Conservation (phyloP, 2,888 invertebrate species). For the Abrostola tripartita region DNA sequence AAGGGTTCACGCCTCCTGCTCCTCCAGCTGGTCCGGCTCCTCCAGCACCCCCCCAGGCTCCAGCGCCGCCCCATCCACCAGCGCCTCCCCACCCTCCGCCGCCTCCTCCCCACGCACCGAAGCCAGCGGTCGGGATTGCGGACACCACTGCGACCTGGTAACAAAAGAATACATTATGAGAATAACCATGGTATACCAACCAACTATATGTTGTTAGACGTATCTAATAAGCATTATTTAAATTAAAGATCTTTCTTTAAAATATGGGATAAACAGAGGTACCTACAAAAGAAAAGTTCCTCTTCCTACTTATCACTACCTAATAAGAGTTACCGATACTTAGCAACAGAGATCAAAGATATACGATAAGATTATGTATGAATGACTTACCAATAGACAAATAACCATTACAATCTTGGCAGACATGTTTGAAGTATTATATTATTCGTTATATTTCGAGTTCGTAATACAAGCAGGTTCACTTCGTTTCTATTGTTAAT, state of each 20-base stretch:
- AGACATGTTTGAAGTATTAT: constrained; percentile 69
- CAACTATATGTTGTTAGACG: constrained; percentile 6
- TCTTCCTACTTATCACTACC: background rate
- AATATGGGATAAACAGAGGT: too few relatives aligned
- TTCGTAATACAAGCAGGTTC: constrained; percentile 54
- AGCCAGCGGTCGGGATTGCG: constrained; percentile 64
- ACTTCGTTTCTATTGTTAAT: constrained; percentile 59
- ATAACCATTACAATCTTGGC: constrained; percentile 73
- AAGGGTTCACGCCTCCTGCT: constrained; percentile 70
- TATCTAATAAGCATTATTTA: background rate
- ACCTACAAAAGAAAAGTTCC: background rate
- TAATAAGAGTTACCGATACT: background rate
- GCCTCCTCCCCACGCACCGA: too few relatives aligned
- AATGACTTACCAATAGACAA: constrained; percentile 75
- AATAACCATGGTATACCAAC: background rate
- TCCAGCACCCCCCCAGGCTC: constrained; percentile 50
- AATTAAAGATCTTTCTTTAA: too few relatives aligned
- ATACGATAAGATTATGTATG: constrained; percentile 2
- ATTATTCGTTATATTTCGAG: constrained; percentile 58
- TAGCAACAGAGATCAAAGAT: background rate
- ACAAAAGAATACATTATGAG: constrained; percentile 9
- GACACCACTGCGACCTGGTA: constrained; percentile 71
- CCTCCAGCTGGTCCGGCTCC: constrained; percentile 35
- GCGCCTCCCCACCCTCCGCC: constrained; percentile 32
- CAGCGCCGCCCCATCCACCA: constrained; percentile 44